These are phyloP conservation scores for Tolypeutes matacus DNA, from an alignment of 2,797 vertebrate species.

Conservation along the genomic window DNA sequence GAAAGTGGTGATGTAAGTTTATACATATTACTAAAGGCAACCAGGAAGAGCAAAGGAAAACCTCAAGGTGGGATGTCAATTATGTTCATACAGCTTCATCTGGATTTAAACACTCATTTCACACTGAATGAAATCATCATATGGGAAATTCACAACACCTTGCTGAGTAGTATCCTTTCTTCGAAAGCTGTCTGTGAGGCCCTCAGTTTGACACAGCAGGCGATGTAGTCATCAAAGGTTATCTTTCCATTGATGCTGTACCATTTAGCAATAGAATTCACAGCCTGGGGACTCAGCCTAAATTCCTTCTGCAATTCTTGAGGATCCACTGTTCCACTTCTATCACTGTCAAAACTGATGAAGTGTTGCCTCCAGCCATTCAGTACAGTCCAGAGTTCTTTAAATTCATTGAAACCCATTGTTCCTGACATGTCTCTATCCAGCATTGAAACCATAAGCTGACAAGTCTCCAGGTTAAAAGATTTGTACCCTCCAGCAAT, in stretches of 20 bases:
- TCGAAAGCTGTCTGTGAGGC: constrained; percentile 90
- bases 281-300: constrained; percentile 93
- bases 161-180: constrained; percentile 91
- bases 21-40: background rate
- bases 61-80: constrained; percentile 81
- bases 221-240: constrained; percentile 95
- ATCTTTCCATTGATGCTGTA: constrained; percentile 93
- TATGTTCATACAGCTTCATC: background rate
- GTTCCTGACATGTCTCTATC: no score
- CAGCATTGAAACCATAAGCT: no score
- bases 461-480: no score
- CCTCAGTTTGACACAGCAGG: constrained; percentile 87
- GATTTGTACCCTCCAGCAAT: no score
- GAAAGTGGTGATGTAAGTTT: no score
- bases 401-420: no score
- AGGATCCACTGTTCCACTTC: no score
- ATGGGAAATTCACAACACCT: constrained; percentile 81
- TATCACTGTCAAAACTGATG: no score
- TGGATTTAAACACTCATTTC: constrained; percentile 88
- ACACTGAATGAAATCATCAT: constrained; percentile 90
- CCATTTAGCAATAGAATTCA: constrained; percentile 92
- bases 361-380: no score
- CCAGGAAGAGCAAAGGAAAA: constrained; percentile 62
- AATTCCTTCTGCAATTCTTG: constrained; percentile 87
- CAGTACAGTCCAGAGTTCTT: no score